phyloP scores from a whole-genome alignment of 2,888 invertebrate genomes.

The Lochmaea capreae region DNA sequence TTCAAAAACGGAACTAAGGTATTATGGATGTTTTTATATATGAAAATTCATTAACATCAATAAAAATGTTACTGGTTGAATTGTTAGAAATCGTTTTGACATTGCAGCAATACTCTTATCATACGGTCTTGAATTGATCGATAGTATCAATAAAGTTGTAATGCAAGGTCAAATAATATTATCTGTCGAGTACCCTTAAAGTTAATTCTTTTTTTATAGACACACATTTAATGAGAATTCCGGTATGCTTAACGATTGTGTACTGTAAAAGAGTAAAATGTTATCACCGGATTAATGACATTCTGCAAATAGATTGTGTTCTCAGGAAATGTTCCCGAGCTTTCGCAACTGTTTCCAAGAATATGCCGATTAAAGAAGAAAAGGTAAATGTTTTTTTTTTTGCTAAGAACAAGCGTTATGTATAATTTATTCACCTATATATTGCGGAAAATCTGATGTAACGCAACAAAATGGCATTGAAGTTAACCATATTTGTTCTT shows the following conservation, averaged over 20 bases:
- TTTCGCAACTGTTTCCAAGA: slow-evolving; percentile 35
- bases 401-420: slow-evolving; percentile 33
- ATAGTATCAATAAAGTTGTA: not conserved
- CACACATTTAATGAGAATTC: slow-evolving; percentile 33
- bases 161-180: slow-evolving; percentile 14
- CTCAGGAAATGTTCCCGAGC: slow-evolving; percentile 31
- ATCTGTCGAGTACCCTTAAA: slow-evolving; percentile 5
- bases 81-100: no score
- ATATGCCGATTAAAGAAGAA: slow-evolving; percentile 36
- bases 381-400: slow-evolving; percentile 38
- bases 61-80: no score
- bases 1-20: no score
- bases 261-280: slow-evolving; percentile 30
- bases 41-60: no score
- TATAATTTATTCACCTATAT: slow-evolving; percentile 40
- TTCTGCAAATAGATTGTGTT: slow-evolving; percentile 35
- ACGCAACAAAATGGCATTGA: slow-evolving; percentile 33
- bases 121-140: not conserved
- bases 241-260: slow-evolving; percentile 34
- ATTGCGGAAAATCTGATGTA: slow-evolving; percentile 35
- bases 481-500: slow-evolving; percentile 18
- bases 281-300: slow-evolving; percentile 34
- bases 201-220: slow-evolving; percentile 25
- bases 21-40: no score
- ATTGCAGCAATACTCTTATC: no score